Evolutionary conservation across 2,113 vertebrate genomes (phyloP).

Genomic region (Cnemophilus loriae): DNA sequence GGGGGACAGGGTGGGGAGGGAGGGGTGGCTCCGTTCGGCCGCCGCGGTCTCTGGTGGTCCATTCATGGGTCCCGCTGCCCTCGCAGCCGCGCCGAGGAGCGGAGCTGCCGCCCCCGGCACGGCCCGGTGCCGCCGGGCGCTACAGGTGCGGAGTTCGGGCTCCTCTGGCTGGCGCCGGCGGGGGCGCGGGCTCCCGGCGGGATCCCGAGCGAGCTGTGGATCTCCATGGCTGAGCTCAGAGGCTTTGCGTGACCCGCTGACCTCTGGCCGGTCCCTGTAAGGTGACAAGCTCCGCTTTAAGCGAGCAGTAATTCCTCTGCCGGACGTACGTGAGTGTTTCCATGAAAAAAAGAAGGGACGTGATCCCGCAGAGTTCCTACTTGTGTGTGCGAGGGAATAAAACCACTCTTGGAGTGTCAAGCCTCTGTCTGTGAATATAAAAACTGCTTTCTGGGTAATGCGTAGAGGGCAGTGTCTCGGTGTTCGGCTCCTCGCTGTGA

Average conservation of each 20-base stretch:
- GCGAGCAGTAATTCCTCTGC: neutral
- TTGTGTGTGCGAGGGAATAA: neutral
- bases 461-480: neutral
- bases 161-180: neutral
- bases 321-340: neutral
- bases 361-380: neutral
- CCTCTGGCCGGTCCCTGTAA: neutral
- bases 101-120: neutral
- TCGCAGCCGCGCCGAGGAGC: neutral
- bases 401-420: accelerated
- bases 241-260: neutral
- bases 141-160: neutral
- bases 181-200: neutral
- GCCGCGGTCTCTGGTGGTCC: neutral
- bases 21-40: neutral
- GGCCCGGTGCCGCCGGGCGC: neutral
- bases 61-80: neutral
- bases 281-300: neutral
- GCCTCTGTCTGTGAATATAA: accelerated
- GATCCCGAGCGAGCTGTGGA: accelerated
- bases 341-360: accelerated
- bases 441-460: neutral
- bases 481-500: neutral
- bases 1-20: neutral
- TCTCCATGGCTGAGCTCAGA: neutral